Percentiles rank a stretch among this genome's conserved stretches.
These are phyloP conservation scores for Trogon melanurus DNA, from an alignment of 2,113 vertebrate species.

Conservation along the genomic window DNA sequence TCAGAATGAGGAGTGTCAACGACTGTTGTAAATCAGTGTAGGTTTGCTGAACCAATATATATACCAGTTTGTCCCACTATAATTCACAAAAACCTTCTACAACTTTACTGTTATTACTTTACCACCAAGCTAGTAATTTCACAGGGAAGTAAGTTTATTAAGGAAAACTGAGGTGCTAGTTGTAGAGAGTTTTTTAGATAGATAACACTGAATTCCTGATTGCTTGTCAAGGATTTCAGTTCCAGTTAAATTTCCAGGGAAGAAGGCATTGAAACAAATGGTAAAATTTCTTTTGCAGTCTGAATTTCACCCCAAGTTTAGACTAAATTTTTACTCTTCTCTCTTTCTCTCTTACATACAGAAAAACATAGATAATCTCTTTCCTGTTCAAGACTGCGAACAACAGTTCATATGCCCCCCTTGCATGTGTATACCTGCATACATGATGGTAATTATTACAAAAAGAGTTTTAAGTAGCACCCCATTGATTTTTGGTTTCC, in stretches of 20 bases:
- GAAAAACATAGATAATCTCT: neutral
- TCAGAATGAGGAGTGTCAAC: neutral
- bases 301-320: neutral
- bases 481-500: slow-evolving; percentile 61
- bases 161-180: neutral
- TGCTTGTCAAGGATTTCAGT: neutral
- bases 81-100: neutral
- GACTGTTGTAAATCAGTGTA: neutral
- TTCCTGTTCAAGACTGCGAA: neutral
- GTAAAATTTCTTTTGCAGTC: neutral
- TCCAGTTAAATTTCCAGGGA: neutral
- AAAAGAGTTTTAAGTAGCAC: slow-evolving; percentile 35
- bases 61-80: neutral
- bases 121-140: neutral
- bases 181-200: neutral
- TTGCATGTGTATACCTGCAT: neutral
- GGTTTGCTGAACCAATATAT: neutral
- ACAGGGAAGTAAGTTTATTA: neutral
- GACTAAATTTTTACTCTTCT: neutral
- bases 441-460: slow-evolving; percentile 11
- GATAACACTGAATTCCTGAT: neutral
- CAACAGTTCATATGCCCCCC: neutral
- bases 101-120: neutral
- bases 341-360: neutral
- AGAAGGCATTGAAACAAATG: neutral